Conservation (phyloP, 2,113 vertebrate genomes). For the Nothoprocta perdicaria region DNA sequence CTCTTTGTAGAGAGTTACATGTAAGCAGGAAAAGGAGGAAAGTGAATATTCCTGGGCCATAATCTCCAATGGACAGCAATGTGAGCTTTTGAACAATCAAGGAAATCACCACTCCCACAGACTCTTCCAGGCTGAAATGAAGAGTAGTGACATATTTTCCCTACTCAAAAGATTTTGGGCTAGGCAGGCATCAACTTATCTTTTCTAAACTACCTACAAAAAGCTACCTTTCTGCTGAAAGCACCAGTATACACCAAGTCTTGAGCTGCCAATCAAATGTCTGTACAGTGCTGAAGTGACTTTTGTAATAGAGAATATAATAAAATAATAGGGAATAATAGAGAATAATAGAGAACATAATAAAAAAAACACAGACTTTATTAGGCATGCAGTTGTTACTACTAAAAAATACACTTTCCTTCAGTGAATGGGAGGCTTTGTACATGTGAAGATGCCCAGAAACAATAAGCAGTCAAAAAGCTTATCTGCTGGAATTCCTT, state of each 20-base stretch:
- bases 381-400: neutral
- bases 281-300: neutral
- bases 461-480: neutral
- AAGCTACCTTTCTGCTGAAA: neutral
- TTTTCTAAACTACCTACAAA: neutral
- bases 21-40: neutral
- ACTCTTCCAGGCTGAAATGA: neutral
- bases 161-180: neutral
- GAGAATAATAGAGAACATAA: neutral
- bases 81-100: neutral
- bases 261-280: neutral
- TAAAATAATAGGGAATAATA: too few species aligned
- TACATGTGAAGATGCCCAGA: neutral
- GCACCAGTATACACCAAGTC: fast-evolving
- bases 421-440: neutral
- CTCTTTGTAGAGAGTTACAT: neutral
- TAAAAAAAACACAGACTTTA: neutral
- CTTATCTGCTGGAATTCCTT: neutral
- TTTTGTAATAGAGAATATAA: neutral
- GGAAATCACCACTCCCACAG: neutral
- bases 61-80: neutral
- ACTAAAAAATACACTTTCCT: neutral
- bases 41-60: neutral
- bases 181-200: neutral
- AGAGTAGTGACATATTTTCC: neutral